Percentiles rank a stretch among this genome's conserved stretches.
Conservation (phyloP, 2,113 vertebrate genomes). For the Nettapus auritus region DNA sequence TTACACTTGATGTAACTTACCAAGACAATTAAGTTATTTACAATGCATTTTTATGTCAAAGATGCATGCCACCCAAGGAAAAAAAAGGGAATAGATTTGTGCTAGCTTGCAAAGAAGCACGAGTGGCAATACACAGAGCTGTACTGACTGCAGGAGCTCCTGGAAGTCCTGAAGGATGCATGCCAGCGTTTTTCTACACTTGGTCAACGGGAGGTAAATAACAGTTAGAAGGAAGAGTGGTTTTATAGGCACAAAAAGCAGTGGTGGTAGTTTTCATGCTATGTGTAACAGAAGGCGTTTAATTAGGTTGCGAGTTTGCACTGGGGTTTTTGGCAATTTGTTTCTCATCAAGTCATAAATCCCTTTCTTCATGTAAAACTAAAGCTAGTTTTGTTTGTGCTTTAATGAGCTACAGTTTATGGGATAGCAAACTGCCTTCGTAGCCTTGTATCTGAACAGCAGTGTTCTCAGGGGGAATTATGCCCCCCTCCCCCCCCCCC, state of each 20-base stretch:
- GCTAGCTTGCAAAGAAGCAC: background rate
- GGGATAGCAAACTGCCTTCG: background rate
- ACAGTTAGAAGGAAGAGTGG: conserved; percentile 48
- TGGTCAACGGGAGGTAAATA: conserved; percentile 53
- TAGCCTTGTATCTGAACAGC: background rate
- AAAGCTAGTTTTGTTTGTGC: background rate
- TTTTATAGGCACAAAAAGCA: conserved; percentile 54
- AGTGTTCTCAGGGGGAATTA: background rate
- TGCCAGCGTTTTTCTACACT: background rate
- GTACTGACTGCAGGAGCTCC: background rate
- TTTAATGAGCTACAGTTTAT: conserved; percentile 36
- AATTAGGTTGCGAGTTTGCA: conserved; percentile 60
- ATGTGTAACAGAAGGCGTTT: conserved; percentile 61
- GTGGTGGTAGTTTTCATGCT: conserved; percentile 26
- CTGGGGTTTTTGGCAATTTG: conserved; percentile 38
- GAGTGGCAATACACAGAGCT: background rate
- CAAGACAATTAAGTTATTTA: background rate
- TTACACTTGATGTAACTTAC: background rate
- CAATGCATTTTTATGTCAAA: background rate
- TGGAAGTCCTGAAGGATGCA: background rate
- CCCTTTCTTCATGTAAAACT: conserved; percentile 33
- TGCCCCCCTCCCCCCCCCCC: too few relatives aligned
- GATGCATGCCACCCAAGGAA: background rate
- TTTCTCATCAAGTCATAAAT: conserved; percentile 53
- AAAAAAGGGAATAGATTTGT: background rate